Base-by-base conservation (phyloP, 1,140 invertebrate genomes). In the Neuroterus valhalla region DNA sequence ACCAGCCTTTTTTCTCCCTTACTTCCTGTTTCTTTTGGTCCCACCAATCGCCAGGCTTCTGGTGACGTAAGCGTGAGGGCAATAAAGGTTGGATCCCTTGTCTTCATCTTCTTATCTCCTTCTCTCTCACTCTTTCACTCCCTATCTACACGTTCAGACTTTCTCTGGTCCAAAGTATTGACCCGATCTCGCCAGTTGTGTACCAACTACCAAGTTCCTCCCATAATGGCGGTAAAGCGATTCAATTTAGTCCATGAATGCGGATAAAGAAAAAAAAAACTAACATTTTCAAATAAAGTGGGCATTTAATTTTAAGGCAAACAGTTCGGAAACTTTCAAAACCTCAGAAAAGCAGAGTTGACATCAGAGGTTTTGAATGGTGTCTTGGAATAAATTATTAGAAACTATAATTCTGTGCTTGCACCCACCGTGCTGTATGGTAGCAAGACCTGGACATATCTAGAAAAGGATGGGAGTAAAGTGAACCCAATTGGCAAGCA, bases 41-140 rank as follows among this genome's bases (percentile, higher is more conserved):
- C 72, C 74, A 68, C 79, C 79, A 81, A 81, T 81, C 79, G 77
- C 79, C 42, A 72, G 70, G 75, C 70, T 79, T 75, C 72, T 79
- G 70, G 70, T 75, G 71, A 81, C 76, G 55, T 62, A 62, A 62
- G 55, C 55, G 31, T 31, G 55, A 62, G 73, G 73, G 71, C 31
- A 42, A 48, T 43, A 62, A 50, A 19, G 15, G 15, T 5, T 46
- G 17, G 43, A 50, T n/a, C 19, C 50, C 45, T 11, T 45, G n/a
- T 52, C 66, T 52, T 50, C 45, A 50, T 66, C 12, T 71, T 46
- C 46, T 23, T 72, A 42, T 68, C 46, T 52, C 55, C 21, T 66
- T 50, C 48, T 66, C 52, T 48, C 31, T 70, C 48, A 21, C 48
- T 66, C 52, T 48, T 21, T 70, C 48, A 21, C 66, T 26, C 45